Base-by-base conservation (phyloP, 2,888 invertebrate species). In the Drosophila pseudotalamancana region DNA sequence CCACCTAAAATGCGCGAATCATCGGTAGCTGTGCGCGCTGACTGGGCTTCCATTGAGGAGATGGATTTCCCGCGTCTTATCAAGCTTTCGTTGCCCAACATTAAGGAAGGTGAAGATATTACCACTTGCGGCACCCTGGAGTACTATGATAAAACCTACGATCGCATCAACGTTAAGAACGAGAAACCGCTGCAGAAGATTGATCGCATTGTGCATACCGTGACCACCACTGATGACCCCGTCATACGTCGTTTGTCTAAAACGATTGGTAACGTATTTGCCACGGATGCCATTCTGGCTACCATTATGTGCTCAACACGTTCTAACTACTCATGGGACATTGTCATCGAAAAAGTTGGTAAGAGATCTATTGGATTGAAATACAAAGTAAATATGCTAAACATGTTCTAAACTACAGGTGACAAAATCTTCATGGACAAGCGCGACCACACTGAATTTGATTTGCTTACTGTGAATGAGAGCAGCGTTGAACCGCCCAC, bases 291-390 rank as follows among this genome's bases (percentile, higher is more conserved):
- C 19, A 99, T 99, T 88, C 92, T 99, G 88, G 98, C 99, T 0
- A 98, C 99, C 1, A 95, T 99, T 78, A 99, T 99, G 99, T 98
- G 99, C 92, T 97, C 98, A 91, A 98, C 99, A 2, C 95, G 99
- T 27, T 99, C 99, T 34, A 97, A 97, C 89, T 99, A 99, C 91
- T 99, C 99, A 0, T 99, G 99, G 99, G 99, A 99, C 91, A 98
- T 99, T 89, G 97, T 99, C 48, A 98, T 99, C 87, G 97, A 98
- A 89, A 98, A 98, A 92, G 96, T 97, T 89, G 97, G 95, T 94
- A 88, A 88, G 91, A 2, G 16, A 27, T 29, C 32, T 40, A 4
- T 16, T 18, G 6, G 12, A 11, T 8, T 18, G 1, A 12, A 32
- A 18, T 3, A 11, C n/a, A 12, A 23, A 5, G 8, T 3, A 32